These are phyloP conservation scores for Mohoua ochrocephala DNA, from an alignment of 2,113 vertebrate genomes.

Conservation along the genomic window DNA sequence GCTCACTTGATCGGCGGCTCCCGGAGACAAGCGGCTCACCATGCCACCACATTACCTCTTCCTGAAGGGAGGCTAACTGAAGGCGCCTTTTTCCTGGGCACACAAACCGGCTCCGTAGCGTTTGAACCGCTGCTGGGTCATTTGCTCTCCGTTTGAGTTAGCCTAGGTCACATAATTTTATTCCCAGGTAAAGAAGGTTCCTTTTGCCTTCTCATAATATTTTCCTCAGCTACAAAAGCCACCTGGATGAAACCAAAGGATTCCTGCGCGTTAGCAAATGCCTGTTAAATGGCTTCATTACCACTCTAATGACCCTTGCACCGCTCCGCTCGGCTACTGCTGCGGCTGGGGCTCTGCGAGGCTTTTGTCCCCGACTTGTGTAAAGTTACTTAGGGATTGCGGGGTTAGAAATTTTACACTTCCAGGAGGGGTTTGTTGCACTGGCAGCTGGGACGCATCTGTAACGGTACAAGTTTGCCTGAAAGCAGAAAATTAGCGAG, in stretches of 20 bases:
- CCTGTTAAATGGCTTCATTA: slow-evolving; percentile 75
- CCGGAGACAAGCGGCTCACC: background rate
- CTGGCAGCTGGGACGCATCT: slow-evolving; percentile 92
- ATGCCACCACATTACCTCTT: background rate
- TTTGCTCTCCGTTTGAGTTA: background rate
- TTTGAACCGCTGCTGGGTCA: background rate
- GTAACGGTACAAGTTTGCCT: slow-evolving; percentile 85
- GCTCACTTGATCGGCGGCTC: background rate
- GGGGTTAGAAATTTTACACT: slow-evolving; percentile 88
- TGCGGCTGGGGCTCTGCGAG: slow-evolving; percentile 56
- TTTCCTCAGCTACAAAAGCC: slow-evolving; percentile 33
- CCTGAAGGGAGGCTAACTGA: background rate
- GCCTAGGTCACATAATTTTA: background rate
- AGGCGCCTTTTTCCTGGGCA: background rate
- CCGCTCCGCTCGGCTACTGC: slow-evolving; percentile 68
- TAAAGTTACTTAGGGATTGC: slow-evolving; percentile 74
- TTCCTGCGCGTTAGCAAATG: slow-evolving; percentile 37
- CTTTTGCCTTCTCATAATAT: slow-evolving; percentile 14
- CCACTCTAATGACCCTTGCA: slow-evolving; percentile 71
- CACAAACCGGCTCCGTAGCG: background rate
- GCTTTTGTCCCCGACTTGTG: slow-evolving; percentile 70
- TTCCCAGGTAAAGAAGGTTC: slow-evolving; percentile 38
- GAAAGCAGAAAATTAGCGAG: slow-evolving; percentile 79
- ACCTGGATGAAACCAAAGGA: slow-evolving; percentile 53
- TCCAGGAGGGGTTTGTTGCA: slow-evolving; percentile 57